These are phyloP conservation scores for Drosophila rellima DNA, from an alignment of 2,888 invertebrate species.

Conservation along the genomic window DNA sequence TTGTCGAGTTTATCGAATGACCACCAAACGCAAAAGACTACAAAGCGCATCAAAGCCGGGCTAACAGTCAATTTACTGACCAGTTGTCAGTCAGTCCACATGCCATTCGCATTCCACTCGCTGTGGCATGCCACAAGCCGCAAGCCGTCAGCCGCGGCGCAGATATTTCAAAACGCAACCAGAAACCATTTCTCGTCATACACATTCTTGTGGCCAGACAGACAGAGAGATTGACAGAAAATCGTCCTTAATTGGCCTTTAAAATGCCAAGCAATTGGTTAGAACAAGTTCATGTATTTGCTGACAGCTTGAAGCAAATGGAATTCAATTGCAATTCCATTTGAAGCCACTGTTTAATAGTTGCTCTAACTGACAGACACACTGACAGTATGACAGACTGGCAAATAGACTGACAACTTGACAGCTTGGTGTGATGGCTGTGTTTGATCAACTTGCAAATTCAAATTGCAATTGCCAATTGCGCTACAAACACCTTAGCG, in stretches of 20 bases:
- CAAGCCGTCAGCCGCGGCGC: background rate
- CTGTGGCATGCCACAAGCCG: constrained; percentile 5
- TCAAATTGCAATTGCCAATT: constrained; percentile 23
- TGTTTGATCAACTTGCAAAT: constrained; percentile 12
- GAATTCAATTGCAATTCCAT: constrained; percentile 23
- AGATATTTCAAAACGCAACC: constrained; percentile 14
- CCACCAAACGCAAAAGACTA: constrained; percentile 4
- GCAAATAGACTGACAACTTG: constrained; percentile 12
- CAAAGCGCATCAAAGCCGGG: constrained; percentile 7
- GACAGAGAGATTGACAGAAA: background rate
- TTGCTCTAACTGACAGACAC: background rate
- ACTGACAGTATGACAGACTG: background rate
- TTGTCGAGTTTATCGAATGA: background rate
- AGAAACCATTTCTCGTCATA: background rate
- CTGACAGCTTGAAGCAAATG: constrained; percentile 7
- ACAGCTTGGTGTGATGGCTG: background rate
- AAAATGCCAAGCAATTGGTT: constrained; percentile 15
- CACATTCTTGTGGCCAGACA: constrained; percentile 22
- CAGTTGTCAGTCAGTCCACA: constrained; percentile 13
- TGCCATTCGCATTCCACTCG: background rate
- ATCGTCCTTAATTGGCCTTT: constrained; percentile 41
- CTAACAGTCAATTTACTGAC: constrained; percentile 21
- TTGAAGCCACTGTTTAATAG: constrained; percentile 19
- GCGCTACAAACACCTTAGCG: background rate
- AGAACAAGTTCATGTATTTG: background rate